A percentile compares a stretch with the other conserved stretches of the same genome.
These are phyloP conservation scores for Aphis gossypii DNA, from an alignment of 1,140 invertebrate species.

Conservation along the genomic window DNA sequence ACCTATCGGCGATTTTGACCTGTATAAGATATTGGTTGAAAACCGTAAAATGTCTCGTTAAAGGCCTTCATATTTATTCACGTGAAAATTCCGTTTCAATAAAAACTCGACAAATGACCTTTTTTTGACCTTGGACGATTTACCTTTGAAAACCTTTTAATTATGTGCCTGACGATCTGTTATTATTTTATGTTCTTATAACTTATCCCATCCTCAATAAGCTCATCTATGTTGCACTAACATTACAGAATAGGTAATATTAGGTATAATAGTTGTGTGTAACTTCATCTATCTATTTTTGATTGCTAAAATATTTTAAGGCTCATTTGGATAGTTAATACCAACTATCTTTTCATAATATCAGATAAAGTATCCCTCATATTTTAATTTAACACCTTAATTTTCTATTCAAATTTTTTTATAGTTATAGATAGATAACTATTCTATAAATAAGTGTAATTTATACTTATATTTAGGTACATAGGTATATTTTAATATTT, in stretches of 20 bases:
- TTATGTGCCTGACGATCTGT: background rate
- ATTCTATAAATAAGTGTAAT: background rate
- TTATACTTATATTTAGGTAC: background rate
- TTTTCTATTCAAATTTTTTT: background rate
- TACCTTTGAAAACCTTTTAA: background rate
- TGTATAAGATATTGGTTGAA: background rate
- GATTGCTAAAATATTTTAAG: background rate
- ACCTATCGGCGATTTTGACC: background rate
- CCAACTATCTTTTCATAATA: background rate
- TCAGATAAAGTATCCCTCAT: background rate
- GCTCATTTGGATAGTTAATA: background rate
- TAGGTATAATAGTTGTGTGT: background rate
- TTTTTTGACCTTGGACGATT: slow-evolving; percentile 21
- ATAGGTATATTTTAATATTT: background rate
- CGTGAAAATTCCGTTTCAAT: background rate
- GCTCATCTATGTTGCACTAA: background rate
- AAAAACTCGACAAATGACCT: background rate
- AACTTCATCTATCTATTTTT: background rate
- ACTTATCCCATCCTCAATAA: background rate
- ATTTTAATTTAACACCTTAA: background rate
- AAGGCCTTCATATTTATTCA: background rate
- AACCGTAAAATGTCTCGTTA: background rate
- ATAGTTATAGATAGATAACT: background rate
- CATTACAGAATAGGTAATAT: background rate
- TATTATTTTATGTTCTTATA: background rate